Percentiles rank a stretch among this genome's conserved stretches.
These are phyloP conservation scores for Trachelus stipa DNA, from an alignment of 2,888 invertebrate species.

Conservation along the genomic window DNA sequence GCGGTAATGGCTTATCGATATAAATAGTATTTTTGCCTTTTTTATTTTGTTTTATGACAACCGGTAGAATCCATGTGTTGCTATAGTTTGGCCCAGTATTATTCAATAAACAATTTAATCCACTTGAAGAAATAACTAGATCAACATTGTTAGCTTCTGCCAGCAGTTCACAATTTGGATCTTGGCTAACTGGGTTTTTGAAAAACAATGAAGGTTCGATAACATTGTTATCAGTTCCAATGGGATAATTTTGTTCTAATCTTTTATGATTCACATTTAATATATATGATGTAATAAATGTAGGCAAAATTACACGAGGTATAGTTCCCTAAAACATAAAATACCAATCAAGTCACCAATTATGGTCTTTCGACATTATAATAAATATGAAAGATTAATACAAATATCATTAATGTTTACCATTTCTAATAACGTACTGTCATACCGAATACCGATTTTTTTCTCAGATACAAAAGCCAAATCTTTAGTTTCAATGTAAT, in stretches of 20 bases:
- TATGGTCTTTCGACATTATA: too few relatives aligned
- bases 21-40: slow-evolving; percentile 49
- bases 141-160: slow-evolving; percentile 45
- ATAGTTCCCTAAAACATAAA: slow-evolving; percentile 35
- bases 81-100: slow-evolving; percentile 41
- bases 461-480: slow-evolving; percentile 43
- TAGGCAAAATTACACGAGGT: slow-evolving; percentile 36
- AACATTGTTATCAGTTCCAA: neutral
- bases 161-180: slow-evolving; percentile 45
- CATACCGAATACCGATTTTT: slow-evolving; percentile 36
- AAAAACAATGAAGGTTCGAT: slow-evolving; percentile 12
- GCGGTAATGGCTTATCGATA: slow-evolving; percentile 52
- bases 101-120: slow-evolving; percentile 48
- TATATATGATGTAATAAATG: slow-evolving; percentile 14
- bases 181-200: slow-evolving; percentile 47
- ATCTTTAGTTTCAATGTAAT: slow-evolving; percentile 42
- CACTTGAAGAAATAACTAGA: slow-evolving; percentile 54
- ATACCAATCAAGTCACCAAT: too few relatives aligned
- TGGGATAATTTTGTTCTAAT: neutral
- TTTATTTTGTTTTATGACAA: slow-evolving; percentile 42
- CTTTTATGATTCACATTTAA: slow-evolving; percentile 9
- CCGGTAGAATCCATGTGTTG: slow-evolving; percentile 50
- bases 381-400: too few relatives aligned
- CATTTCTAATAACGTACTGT: slow-evolving; percentile 34
- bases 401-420: slow-evolving; percentile 25